A percentile compares a stretch with the other conserved stretches of the same genome.
Conservation (phyloP, 2,888 invertebrate genomes). For the Drosophila sordidapex region DNA sequence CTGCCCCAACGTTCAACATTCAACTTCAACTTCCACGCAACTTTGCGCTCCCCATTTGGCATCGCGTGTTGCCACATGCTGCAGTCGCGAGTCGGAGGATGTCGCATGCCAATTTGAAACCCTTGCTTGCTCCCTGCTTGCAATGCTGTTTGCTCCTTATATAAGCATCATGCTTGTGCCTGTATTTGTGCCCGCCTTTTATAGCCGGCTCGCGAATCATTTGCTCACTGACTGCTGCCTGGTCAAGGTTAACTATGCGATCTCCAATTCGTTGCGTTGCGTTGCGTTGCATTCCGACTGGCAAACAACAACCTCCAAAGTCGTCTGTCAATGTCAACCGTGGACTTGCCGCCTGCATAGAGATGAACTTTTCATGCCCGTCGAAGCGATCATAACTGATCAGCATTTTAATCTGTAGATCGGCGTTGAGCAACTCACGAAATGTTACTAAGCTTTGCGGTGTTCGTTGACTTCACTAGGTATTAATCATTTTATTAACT, state of each 20-base stretch:
- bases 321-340: constrained; percentile 64
- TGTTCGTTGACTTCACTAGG: not conserved
- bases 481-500: constrained; percentile 13
- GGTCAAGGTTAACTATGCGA: constrained; percentile 68
- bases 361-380: constrained; percentile 35
- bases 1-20: constrained; percentile 3
- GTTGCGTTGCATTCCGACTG: constrained; percentile 37
- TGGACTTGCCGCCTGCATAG: constrained; percentile 37
- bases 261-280: constrained; percentile 16
- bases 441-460: not conserved
- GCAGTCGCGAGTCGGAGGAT: constrained; percentile 18
- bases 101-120: constrained; percentile 27
- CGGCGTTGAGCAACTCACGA: constrained; percentile 15
- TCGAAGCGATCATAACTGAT: constrained; percentile 50
- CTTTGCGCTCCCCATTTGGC: constrained; percentile 36
- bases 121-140: constrained; percentile 34
- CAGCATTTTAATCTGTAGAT: constrained; percentile 52
- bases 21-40: constrained; percentile 41
- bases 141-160: constrained; percentile 51
- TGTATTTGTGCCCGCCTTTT: constrained; percentile 48
- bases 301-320: constrained; percentile 54
- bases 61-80: constrained; percentile 49
- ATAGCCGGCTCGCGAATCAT: constrained; percentile 45
- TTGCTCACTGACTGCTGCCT: constrained; percentile 47
- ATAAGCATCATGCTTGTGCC: constrained; percentile 29